Conservation (phyloP, 2,797 vertebrate genomes). For the Columba guinea region DNA sequence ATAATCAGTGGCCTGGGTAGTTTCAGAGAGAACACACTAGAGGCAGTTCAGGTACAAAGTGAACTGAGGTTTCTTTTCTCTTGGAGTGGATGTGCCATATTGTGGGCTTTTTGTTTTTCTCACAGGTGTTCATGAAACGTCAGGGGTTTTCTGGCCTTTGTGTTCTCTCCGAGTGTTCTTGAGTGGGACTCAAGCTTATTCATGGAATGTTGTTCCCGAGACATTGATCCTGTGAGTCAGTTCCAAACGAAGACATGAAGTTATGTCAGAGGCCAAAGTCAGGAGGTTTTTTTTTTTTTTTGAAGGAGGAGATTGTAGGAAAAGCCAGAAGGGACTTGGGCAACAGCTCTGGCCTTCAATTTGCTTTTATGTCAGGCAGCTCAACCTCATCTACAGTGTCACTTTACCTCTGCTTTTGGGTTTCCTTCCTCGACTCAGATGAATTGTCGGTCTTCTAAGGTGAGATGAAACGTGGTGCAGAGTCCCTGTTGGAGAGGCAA, state of each 20-base stretch:
- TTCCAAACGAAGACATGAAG: not conserved
- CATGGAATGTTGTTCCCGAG: not conserved
- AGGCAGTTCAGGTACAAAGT: not conserved
- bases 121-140: not conserved
- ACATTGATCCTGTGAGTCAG: not conserved
- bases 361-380: not conserved
- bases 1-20: not conserved
- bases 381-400: not conserved
- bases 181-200: not conserved
- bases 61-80: not conserved
- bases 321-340: not conserved
- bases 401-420: not conserved
- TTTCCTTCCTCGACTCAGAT: not conserved
- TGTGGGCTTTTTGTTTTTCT: not conserved
- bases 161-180: not conserved
- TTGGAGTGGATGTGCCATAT: not conserved
- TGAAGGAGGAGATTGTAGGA: not conserved
- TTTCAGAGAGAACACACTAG: not conserved
- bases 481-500: not conserved
- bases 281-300: not conserved
- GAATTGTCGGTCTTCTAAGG: not conserved
- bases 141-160: not conserved
- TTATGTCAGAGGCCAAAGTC: not conserved
- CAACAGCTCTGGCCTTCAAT: not conserved
- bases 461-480: not conserved